Conservation (phyloP, 1,140 invertebrate species). For the Ectropis grisescens region DNA sequence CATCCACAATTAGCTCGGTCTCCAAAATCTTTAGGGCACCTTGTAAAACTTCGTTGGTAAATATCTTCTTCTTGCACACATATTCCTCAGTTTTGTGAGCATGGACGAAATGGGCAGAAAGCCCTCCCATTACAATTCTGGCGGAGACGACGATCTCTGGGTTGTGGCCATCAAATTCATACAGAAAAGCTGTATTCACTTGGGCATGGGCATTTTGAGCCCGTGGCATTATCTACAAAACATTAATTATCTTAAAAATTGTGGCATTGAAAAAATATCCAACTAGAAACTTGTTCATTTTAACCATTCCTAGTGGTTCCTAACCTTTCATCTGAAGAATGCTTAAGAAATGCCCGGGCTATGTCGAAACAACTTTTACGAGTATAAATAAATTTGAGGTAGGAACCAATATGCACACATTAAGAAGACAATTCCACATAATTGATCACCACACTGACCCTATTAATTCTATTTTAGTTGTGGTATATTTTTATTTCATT, state of each 20-base stretch:
- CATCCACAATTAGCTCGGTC: constrained; percentile 74
- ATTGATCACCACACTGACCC: no score
- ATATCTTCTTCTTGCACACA: constrained; percentile 67
- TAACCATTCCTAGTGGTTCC: no score
- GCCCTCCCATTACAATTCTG: constrained; percentile 74
- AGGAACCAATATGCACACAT: no score
- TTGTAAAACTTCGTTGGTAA: constrained; percentile 65
- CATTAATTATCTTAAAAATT: constrained; percentile 7
- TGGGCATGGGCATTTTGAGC: constrained; percentile 80
- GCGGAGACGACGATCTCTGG: constrained; percentile 52
- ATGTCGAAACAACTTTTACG: no score
- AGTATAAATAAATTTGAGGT: no score
- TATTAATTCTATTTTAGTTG: no score
- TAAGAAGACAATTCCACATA: no score
- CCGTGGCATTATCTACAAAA: constrained; percentile 75
- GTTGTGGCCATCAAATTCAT: constrained; percentile 66
- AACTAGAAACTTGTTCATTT: no score
- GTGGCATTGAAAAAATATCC: no score
- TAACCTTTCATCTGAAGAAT: no score
- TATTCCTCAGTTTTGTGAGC: constrained; percentile 75
- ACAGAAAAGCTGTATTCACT: constrained; percentile 79
- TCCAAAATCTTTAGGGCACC: constrained; percentile 71
- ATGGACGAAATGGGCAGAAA: constrained; percentile 77
- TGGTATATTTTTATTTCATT: no score
- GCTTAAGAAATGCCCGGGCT: no score